phyloP scores from a whole-genome alignment of 37 sponge, comb jelly and placozoan genomes.

The Dysidea cf. avara region DNA sequence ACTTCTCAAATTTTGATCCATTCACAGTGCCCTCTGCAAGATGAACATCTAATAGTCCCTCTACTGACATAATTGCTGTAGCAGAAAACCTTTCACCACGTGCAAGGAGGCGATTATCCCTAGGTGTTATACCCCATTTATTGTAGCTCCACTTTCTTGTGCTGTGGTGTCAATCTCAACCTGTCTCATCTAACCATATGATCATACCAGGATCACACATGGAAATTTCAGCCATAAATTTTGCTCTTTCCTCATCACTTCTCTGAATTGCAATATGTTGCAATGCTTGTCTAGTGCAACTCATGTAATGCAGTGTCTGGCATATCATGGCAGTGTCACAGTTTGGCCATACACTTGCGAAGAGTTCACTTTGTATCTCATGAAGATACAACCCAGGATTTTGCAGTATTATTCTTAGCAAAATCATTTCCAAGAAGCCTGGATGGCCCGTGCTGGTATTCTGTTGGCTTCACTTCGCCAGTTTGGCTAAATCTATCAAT shows the following conservation, averaged over 20 bases:
- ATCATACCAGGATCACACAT: conserved; percentile 26
- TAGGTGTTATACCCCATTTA: conserved; percentile 14
- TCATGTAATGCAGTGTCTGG: conserved; percentile 19
- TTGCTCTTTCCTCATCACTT: conserved; percentile 12
- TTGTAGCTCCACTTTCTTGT: conserved; percentile 14
- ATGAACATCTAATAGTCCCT: conserved; percentile 21
- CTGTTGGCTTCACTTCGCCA: conserved; percentile 24
- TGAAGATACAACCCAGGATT: conserved; percentile 35
- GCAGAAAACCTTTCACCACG: conserved; percentile 20
- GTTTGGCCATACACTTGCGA: background rate
- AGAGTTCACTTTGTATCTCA: conserved; percentile 12
- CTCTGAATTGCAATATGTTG: conserved; percentile 7
- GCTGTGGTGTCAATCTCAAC: conserved; percentile 28
- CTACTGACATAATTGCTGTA: conserved; percentile 2
- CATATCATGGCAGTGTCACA: conserved; percentile 19
- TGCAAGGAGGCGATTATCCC: conserved; percentile 5
- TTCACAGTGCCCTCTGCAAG: conserved; percentile 14
- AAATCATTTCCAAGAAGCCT: conserved; percentile 23
- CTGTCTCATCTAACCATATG: conserved; percentile 30
- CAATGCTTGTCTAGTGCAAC: conserved; percentile 15
- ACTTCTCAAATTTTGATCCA: conserved; percentile 17
- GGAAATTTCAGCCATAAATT: conserved; percentile 22
- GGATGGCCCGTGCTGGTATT: conserved; percentile 17
- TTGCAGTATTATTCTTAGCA: conserved; percentile 16
- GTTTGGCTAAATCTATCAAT: conserved; percentile 9